Base-by-base conservation (phyloP, 92 coral and sea anemone genomes). In the Diadumene lineata region DNA sequence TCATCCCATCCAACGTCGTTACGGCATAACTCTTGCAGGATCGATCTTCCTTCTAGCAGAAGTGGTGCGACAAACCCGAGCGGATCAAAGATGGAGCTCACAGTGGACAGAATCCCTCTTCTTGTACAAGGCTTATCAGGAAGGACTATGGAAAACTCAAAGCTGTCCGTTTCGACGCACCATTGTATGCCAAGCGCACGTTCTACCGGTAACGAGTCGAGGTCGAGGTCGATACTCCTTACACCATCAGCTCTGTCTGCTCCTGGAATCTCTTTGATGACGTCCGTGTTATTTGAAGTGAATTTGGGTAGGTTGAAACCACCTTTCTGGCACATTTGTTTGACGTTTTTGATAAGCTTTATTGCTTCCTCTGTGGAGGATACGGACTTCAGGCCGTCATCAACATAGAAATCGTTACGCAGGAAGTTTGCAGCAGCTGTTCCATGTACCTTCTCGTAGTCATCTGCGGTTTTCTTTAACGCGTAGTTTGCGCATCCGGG, bases 11-110 rank as follows among this genome's bases (percentile, higher is more conserved):
- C 81, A 16, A 57, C 23, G 65, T 64, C 43, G 26, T 50, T 44
- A 30, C 25, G 50, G 51, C 80, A 73, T 16, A 81, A 62, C 17
- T 64, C 81, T 56, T 81, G 81, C 17, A 73, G 85, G 31, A 81
- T 72, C 24, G 38, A 22, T 66, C 73, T 81, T 60, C 85, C 80
- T 48, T 22, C 72, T 19, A 81, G 67, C 32, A 81, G 60, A n/a
- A 81, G 25, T 17, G 85, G 85, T 29, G 80, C 85, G n/a, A 64
- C 80, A 26, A 81, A 63, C 44, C 86, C 86, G 23, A 81, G 75
- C 17, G 86, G 81, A 57, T 81, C 81, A 68, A 50, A 81, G n/a
- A 77, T 77, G 27, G 82, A 67, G 26, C 82, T 77, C 19, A 77
- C 82, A 0, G 80, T 67, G 27, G 81, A 73, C 38, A 81, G 74